Percentiles rank a stretch among this genome's conserved stretches.
These are phyloP conservation scores for Lacerta agilis DNA, from an alignment of 2,797 vertebrate species.

Conservation along the genomic window DNA sequence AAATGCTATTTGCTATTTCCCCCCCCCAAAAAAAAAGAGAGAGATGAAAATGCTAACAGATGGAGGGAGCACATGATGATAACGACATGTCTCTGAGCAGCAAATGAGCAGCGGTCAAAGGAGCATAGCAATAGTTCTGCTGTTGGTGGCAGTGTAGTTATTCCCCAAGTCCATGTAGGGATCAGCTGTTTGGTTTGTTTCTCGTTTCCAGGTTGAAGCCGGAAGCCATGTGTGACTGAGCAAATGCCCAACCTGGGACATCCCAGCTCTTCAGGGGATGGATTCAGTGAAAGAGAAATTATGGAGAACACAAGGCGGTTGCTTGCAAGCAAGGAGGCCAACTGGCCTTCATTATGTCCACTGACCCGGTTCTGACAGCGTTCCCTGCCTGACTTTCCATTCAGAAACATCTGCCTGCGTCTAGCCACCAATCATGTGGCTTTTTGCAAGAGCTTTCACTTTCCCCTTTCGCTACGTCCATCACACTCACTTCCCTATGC, in stretches of 20 bases:
- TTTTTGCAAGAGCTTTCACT: neutral
- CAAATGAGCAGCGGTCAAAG: neutral
- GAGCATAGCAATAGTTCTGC: conserved; percentile 9
- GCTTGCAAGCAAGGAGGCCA: neutral
- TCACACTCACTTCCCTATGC: neutral
- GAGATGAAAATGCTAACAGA: conserved; percentile 8
- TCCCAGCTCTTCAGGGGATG: neutral
- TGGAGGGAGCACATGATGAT: conserved; percentile 3
- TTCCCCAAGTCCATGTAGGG: neutral
- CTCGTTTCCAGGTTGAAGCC: neutral
- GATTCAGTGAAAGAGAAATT: conserved; percentile 8
- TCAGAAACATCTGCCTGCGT: neutral
- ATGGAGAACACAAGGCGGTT: neutral
- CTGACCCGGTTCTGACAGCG: conserved; percentile 19
- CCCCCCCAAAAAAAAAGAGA: neutral
- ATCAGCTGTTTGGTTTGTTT: conserved; percentile 12
- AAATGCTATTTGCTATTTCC: neutral
- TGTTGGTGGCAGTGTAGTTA: neutral
- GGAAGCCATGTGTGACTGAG: conserved; percentile 21
- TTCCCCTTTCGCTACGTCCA: neutral
- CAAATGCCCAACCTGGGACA: conserved; percentile 2
- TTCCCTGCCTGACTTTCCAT: neutral
- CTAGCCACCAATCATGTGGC: neutral
- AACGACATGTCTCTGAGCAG: conserved; percentile 3
- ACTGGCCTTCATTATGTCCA: neutral